Conservation (phyloP, 2,113 vertebrate species). For the Rhinichthys klamathensis region DNA sequence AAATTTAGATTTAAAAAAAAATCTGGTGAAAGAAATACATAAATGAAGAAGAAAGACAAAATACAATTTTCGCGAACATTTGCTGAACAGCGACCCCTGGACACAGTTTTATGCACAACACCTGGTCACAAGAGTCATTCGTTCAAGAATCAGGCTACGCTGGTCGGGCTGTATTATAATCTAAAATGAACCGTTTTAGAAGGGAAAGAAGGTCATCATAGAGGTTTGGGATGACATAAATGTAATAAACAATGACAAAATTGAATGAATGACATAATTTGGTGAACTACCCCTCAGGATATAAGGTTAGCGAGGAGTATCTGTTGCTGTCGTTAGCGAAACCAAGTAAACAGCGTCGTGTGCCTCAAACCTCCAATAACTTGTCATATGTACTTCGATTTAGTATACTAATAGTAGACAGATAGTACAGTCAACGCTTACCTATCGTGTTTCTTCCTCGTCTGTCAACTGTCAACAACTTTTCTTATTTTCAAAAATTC, state of each 20-base stretch:
- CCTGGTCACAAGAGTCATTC: neutral
- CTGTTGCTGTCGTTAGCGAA: neutral
- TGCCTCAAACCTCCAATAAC: neutral
- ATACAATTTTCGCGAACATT: too few relatives aligned
- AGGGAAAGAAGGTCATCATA: neutral
- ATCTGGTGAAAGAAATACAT: too few relatives aligned
- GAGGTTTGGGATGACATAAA: neutral
- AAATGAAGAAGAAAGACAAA: too few relatives aligned
- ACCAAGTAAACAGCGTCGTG: neutral
- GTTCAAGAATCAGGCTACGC: neutral
- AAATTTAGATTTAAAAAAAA: too few relatives aligned
- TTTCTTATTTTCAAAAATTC: constrained; percentile 9
- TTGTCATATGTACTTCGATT: neutral
- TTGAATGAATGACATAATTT: neutral
- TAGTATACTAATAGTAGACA: neutral
- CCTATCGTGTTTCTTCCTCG: neutral
- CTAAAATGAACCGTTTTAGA: neutral
- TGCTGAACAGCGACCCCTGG: too few relatives aligned
- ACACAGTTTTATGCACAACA: too few relatives aligned
- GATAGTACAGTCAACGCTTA: neutral
- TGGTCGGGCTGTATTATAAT: neutral
- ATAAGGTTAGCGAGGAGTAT: too few relatives aligned
- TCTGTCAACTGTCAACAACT: constrained; percentile 3
- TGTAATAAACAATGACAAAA: neutral
- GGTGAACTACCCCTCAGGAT: neutral